A percentile compares a stretch with the other conserved stretches of the same genome.
These are phyloP conservation scores for Scopus umbretta DNA, from an alignment of 2,113 vertebrate species.

Conservation along the genomic window DNA sequence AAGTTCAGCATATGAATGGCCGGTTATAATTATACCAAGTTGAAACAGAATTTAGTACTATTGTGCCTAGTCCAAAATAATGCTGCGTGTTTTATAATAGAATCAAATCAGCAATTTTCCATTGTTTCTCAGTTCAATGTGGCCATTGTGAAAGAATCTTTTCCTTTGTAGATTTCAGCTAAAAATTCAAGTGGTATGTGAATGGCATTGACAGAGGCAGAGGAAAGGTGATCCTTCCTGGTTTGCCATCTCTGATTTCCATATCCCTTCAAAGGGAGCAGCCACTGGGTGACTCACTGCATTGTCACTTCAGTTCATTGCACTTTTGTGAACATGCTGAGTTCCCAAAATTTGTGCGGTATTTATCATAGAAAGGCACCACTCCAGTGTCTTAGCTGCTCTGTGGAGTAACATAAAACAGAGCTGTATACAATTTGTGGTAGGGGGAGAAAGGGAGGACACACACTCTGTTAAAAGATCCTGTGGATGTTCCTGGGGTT, in stretches of 20 bases:
- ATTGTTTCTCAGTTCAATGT: neutral
- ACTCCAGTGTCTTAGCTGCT: neutral
- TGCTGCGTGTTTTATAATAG: neutral
- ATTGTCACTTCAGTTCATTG: neutral
- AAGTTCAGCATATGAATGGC: neutral
- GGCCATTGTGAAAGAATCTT: neutral
- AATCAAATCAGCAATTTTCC: neutral
- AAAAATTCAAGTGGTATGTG: neutral
- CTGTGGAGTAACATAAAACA: neutral
- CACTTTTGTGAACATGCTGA: neutral
- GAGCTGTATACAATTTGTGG: neutral
- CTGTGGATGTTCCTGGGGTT: neutral
- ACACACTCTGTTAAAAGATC: neutral
- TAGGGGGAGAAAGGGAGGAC: neutral
- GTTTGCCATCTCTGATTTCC: neutral
- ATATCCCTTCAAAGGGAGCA: neutral
- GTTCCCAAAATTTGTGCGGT: neutral
- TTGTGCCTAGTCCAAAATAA: neutral
- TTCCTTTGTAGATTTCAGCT: neutral
- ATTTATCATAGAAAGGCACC: neutral
- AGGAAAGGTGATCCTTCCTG: neutral
- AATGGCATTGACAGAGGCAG: neutral
- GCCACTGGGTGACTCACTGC: neutral
- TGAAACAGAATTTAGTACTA: neutral
- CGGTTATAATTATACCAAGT: neutral